These are phyloP conservation scores for pig (Sus scrofa) DNA, from an alignment of 2,113 vertebrate species.

Conservation along the genomic window DNA sequence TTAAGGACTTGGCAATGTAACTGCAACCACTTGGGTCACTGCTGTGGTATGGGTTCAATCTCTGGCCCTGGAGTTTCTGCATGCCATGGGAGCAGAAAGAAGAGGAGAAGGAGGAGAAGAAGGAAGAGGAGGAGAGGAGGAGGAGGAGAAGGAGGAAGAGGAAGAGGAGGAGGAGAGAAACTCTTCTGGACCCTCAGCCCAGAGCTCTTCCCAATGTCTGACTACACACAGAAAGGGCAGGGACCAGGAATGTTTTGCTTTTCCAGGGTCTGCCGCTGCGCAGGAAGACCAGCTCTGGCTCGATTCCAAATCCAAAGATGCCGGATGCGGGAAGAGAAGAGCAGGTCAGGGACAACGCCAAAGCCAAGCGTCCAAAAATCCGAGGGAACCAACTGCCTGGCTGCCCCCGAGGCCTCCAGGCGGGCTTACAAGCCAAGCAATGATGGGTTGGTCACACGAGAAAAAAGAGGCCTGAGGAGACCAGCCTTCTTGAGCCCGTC, in stretches of 20 bases:
- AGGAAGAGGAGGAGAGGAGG: too few species aligned
- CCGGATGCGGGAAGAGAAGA: neutral
- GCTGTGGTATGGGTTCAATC: too few species aligned
- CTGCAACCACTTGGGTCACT: too few species aligned
- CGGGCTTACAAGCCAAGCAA: neutral
- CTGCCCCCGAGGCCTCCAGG: neutral
- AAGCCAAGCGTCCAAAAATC: neutral
- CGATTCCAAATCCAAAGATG: neutral
- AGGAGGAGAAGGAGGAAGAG: neutral
- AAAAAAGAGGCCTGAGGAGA: neutral
- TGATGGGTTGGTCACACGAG: neutral
- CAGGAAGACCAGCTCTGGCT: neutral
- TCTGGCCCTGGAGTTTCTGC: too few species aligned
- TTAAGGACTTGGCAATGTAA: too few species aligned
- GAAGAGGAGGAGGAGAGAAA: neutral
- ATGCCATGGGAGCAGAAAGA: too few species aligned
- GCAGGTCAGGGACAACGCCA: neutral
- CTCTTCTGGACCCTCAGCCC: neutral
- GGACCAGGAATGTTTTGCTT: rapidly evolving
- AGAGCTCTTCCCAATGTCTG: neutral
- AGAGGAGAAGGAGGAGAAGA: too few species aligned
- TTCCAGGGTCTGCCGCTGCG: neutral
- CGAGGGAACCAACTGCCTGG: neutral
- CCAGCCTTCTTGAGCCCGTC: neutral
- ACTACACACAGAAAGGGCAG: rapidly evolving